Percentiles rank a stretch among this genome's conserved stretches.
Evolutionary conservation across 1,140 invertebrate species (phyloP).

Genomic region (Antheraea pernyi): DNA sequence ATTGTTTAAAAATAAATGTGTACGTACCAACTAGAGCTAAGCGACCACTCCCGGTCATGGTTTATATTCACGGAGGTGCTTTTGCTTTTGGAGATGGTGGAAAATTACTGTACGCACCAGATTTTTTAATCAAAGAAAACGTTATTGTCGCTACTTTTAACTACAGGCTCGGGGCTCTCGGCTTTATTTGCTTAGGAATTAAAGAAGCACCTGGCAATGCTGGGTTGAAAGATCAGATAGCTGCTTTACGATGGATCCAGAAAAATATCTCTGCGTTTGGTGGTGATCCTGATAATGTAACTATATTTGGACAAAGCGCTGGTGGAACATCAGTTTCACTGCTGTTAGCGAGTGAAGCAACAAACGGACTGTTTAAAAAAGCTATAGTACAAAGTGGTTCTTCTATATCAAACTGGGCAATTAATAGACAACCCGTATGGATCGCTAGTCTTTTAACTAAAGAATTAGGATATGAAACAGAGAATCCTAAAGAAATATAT

Average conservation of each 20-base stretch:
- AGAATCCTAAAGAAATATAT: constrained; percentile 24
- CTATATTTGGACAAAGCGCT: constrained; percentile 71
- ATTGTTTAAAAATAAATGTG: constrained; percentile 33
- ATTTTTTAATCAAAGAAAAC: constrained; percentile 65
- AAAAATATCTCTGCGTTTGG: constrained; percentile 76
- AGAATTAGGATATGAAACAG: constrained; percentile 33
- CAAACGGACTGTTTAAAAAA: constrained; percentile 61
- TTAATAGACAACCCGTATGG: constrained; percentile 57
- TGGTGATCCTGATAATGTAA: constrained; percentile 43
- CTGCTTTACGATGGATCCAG: too few species aligned
- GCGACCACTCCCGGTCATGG: constrained; percentile 48
- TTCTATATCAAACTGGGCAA: constrained; percentile 82
- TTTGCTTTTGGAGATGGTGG: constrained; percentile 81
- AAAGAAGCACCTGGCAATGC: constrained; percentile 64
- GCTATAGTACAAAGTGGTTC: constrained; percentile 84
- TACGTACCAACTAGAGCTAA: constrained; percentile 49
- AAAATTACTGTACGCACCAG: constrained; percentile 71
- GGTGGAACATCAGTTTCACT: constrained; percentile 64
- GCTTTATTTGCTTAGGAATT: constrained; percentile 82
- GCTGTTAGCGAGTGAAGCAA: constrained; percentile 54
- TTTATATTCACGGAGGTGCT: constrained; percentile 78
- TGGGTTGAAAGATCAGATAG: too few species aligned
- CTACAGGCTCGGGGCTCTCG: constrained; percentile 80
- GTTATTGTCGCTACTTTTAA: constrained; percentile 73
- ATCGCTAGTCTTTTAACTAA: constrained; percentile 41